These are phyloP conservation scores for Eristalis intricaria DNA, from an alignment of 2,888 invertebrate genomes.

Conservation along the genomic window DNA sequence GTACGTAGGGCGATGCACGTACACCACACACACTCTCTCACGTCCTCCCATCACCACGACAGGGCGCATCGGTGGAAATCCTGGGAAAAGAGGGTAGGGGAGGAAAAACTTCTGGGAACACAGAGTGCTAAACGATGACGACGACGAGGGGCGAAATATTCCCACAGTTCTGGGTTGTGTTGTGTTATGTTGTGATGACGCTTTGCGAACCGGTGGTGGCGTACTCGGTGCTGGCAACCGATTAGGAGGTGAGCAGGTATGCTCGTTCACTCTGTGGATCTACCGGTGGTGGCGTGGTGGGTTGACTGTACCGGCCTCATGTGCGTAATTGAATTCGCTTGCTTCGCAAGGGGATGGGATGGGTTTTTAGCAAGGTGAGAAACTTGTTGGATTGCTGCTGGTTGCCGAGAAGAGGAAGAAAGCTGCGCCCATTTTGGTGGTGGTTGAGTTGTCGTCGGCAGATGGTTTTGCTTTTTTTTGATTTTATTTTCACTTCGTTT, in stretches of 20 bases:
- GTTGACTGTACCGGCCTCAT: slow-evolving; percentile 60
- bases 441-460: neutral
- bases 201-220: slow-evolving; percentile 47
- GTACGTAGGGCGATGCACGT: slow-evolving; percentile 57
- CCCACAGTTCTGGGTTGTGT: slow-evolving; percentile 55
- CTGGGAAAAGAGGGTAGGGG: slow-evolving; percentile 63
- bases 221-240: slow-evolving; percentile 38
- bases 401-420: slow-evolving; percentile 28
- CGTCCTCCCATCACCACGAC: neutral
- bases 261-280: slow-evolving; percentile 5
- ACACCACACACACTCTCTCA: neutral
- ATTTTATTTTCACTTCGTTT: neutral
- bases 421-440: slow-evolving; percentile 30
- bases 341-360: slow-evolving; percentile 37
- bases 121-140: neutral
- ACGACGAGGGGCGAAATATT: slow-evolving; percentile 60
- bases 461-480: neutral
- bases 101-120: slow-evolving; percentile 12
- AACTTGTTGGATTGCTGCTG: slow-evolving; percentile 62
- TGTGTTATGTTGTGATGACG: slow-evolving; percentile 32
- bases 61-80: neutral
- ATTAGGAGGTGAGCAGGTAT: slow-evolving; percentile 70
- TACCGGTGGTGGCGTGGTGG: slow-evolving; percentile 56
- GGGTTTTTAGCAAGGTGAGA: slow-evolving; percentile 62
- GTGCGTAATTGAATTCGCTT: slow-evolving; percentile 48